These are phyloP conservation scores for Caenorhabditis sp. DNA, from an alignment of 2,888 invertebrate species.

Conservation along the genomic window DNA sequence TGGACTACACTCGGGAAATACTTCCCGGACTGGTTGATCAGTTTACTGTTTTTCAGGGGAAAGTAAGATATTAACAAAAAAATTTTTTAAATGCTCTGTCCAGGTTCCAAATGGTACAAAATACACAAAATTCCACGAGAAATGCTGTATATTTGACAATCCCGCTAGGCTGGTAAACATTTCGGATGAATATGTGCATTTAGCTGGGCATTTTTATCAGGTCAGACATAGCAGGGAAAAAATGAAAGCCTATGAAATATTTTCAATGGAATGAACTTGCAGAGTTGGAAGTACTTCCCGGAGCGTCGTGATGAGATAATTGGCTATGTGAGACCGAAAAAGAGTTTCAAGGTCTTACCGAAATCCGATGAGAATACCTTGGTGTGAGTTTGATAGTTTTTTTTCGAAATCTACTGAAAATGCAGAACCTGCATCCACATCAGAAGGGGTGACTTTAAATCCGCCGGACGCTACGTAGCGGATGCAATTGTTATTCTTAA, in stretches of 20 bases:
- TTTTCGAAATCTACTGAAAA: not conserved
- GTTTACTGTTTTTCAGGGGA: not conserved
- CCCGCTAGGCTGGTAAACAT: not conserved
- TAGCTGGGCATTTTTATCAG: slow-evolving; percentile 9
- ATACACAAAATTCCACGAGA: not conserved
- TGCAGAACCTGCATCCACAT: slow-evolving; percentile 14
- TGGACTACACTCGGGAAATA: not conserved
- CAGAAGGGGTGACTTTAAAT: not conserved
- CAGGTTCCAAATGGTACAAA: not conserved
- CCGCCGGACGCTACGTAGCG: not conserved
- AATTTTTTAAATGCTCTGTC: not conserved
- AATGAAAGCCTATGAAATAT: too few species aligned
- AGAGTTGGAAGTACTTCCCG: slow-evolving; percentile 22
- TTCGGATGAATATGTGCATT: not conserved
- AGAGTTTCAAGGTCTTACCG: not conserved
- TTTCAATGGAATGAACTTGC: slow-evolving; percentile 5
- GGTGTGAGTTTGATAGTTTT: not conserved
- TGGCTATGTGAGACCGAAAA: not conserved
- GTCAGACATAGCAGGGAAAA: not conserved
- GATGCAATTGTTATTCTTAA: not conserved
- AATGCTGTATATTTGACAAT: not conserved
- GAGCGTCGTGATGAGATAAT: not conserved
- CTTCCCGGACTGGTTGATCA: not conserved
- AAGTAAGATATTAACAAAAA: not conserved
- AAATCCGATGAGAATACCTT: not conserved